A percentile compares a stretch with the other conserved stretches of the same genome.
Conservation (phyloP, 37 sponge, comb jelly and placozoan genomes). For the Diacarnus erythraeanus region DNA sequence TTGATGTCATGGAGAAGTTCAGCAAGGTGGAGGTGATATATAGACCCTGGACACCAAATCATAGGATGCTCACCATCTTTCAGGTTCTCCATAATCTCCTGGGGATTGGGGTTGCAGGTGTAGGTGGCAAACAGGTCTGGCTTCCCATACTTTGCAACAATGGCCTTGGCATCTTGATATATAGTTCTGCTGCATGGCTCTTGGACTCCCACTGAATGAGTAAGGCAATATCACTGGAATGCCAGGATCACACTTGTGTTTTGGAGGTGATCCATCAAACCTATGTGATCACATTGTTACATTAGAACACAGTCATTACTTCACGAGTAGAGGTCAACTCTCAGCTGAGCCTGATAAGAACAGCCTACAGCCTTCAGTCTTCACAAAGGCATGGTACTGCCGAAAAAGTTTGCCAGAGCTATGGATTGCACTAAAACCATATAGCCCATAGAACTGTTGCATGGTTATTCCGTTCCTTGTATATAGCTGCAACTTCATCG, state of each 20-base stretch:
- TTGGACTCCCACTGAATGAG: background rate
- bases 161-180: background rate
- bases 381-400: constrained; percentile 2
- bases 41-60: background rate
- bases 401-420: background rate
- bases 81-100: background rate
- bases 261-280: constrained; percentile 6
- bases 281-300: background rate
- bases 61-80: background rate
- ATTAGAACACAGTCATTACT: background rate
- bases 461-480: background rate
- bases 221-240: background rate
- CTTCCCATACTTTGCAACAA: constrained; percentile 1
- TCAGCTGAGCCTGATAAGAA: background rate
- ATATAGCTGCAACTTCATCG: constrained; percentile 5
- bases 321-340: constrained; percentile 1
- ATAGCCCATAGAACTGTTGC: background rate
- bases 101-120: background rate
- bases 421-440: background rate
- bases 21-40: background rate
- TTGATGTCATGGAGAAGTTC: background rate
- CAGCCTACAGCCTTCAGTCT: constrained; percentile 6
- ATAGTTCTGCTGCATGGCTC: constrained; percentile 6
- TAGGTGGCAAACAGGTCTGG: background rate
- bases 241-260: background rate